Conservation (phyloP, 1,140 invertebrate genomes). For the Trichonephila inaurata region DNA sequence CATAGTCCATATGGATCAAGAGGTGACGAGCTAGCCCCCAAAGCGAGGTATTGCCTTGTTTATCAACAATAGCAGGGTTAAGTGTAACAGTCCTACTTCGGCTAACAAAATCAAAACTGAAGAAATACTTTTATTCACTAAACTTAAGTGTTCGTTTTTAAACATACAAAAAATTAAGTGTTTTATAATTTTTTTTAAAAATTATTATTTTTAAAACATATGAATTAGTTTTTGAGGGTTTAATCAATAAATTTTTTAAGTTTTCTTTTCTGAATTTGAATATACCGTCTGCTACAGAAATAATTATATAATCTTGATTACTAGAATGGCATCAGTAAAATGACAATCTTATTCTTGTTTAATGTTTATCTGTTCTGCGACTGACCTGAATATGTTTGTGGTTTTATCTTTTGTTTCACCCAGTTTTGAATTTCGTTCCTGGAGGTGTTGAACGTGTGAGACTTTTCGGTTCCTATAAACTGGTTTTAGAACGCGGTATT, state of each 20-base stretch:
- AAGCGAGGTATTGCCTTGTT: background rate
- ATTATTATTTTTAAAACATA: too few species aligned
- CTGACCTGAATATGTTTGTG: constrained; percentile 58
- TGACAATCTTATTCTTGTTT: constrained; percentile 9
- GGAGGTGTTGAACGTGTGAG: constrained; percentile 45
- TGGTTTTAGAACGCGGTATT: constrained; percentile 13
- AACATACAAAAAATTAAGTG: too few species aligned
- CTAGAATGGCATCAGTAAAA: constrained; percentile 30
- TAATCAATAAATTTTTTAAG: too few species aligned
- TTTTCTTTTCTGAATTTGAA: too few species aligned
- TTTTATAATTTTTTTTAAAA: too few species aligned
- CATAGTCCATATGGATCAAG: too few species aligned
- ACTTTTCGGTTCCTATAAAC: constrained; percentile 23
- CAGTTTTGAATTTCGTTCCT: constrained; percentile 42
- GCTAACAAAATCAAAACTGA: background rate
- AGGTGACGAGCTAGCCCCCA: too few species aligned
- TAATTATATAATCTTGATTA: background rate
- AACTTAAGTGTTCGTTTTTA: too few species aligned
- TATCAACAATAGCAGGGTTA: background rate
- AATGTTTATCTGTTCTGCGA: background rate
- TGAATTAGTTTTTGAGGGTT: too few species aligned
- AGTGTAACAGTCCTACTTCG: background rate
- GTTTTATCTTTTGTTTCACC: constrained; percentile 68
- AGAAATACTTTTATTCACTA: too few species aligned
- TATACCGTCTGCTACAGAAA: constrained; percentile 32